Evolutionary conservation across 2,797 vertebrate species (phyloP), one percentile per base, ranked within the genome.

Genomic region (Odontamblyopus rebecca): DNA sequence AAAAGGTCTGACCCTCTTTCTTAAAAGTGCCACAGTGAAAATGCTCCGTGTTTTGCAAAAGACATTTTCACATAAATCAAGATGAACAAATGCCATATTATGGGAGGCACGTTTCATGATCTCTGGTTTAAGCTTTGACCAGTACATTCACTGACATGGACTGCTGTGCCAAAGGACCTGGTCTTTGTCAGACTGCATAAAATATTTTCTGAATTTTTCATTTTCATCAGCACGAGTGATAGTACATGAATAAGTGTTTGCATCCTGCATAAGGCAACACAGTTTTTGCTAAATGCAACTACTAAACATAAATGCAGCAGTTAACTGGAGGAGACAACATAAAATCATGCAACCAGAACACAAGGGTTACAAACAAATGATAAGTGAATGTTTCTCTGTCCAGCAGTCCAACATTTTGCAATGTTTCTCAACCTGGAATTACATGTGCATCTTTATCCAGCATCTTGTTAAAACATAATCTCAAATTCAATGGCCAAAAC

Each of bases 31-130:
- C 72, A 67, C 26, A 61, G 59, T 67, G 13, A 60, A 30, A 16
- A 60, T 73, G 75, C 76, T 85, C 61, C 51, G 81, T 74, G 80
- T 88, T 77, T 89, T 73, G 76, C 68, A 85, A 77, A 85, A 77
- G 60, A 83, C 59, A 82, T 41, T 73, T 75, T 66, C 27, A 15
- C 44, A 48, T 48, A 71, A 69, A 85, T 35, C 60, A 57, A 0
- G 9, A 89, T 77, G 70, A 72, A 82, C 81, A 81, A 68, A 85
- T 76, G 38, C 75, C 53, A 84, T 72, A 69, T 72, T 51, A 69
- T 73, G 61, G 75, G 61, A 70, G 32, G 61, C 71, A 73, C 53
- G 75, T 70, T 70, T 87, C 63, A 79, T 77, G 60, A 70, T 57
- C 61, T 84, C 41, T 64, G 67, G 48, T 59, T 57, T 23, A 72